Base-by-base conservation (phyloP, 2,113 vertebrate genomes). In the Grallaria varia region DNA sequence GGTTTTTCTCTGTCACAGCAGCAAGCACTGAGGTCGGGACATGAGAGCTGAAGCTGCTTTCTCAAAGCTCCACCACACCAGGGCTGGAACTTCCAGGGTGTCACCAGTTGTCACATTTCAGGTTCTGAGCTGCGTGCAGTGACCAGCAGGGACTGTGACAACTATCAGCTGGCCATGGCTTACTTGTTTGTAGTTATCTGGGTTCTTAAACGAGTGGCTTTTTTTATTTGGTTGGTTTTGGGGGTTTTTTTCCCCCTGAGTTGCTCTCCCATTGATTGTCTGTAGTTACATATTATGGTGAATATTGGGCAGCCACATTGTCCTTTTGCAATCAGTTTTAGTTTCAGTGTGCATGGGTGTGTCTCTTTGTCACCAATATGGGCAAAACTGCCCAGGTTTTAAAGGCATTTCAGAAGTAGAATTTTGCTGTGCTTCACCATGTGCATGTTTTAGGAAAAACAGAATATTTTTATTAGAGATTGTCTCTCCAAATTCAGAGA, bases 321-420 rank as follows among this genome's bases (percentile, higher is more conserved):
- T 40, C 13, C n/a, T 60, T 71, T 53, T 37, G 22, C 4, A 2
- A 47, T 62, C 19, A 24, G 25, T 47, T 85, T 75, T 39, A 49
- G 30, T 30, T 86, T 49, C n/a, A 40, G 16, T 30, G 4, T 27
- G 23, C 0, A 0, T 37, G 9, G 6, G 2, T n/a, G 9, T 20
- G 15, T 49, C 33, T 47, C 17, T 79, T 35, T 83, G 5, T 67
- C 50, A 78, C 19, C 10, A 50, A 35, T 39, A 33, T 17, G 30
- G 12, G 10, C 8, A 2, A 84, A 79, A 83, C 3, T 79, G 8
- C 15, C 0, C 2, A 25, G 8, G 1, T 47, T 79, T 60, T 40
- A 68, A 68, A 73, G 53, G 19, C 64, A 63, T 44, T 80, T 24
- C 47, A 44, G 33, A 47, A 76, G 10, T 17, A 73, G 3, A 14